Conservation (phyloP, 2,113 vertebrate species). For the Redunca redunca region DNA sequence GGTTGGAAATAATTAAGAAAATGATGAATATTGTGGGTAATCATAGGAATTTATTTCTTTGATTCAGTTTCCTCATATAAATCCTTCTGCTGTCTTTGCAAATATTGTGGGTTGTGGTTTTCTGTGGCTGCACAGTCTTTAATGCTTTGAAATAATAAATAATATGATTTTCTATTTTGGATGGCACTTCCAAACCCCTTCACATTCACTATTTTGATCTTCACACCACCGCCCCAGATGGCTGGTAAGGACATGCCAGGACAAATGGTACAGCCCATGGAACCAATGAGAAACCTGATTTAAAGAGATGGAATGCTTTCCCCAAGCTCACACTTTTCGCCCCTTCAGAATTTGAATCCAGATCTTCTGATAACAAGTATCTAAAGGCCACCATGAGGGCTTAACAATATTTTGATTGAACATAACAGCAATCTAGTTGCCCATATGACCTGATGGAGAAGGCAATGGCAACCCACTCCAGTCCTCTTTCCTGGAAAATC, state of each 20-base stretch:
- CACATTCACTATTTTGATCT: neutral
- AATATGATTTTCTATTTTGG: neutral
- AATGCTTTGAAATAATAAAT: neutral
- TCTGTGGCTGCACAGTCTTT: neutral
- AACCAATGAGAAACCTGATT: neutral
- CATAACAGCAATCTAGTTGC: neutral
- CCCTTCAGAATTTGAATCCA: neutral
- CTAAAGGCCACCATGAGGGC: neutral
- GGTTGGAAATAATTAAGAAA: neutral
- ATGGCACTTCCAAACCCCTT: neutral
- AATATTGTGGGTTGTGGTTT: neutral
- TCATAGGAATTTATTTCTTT: neutral
- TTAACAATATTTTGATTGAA: neutral
- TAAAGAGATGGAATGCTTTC: neutral
- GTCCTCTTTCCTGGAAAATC: too few relatives aligned
- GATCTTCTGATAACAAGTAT: neutral
- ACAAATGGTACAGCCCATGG: rapidly evolving
- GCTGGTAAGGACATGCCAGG: neutral
- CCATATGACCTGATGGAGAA: neutral
- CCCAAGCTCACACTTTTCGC: neutral
- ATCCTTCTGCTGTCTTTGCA: neutral
- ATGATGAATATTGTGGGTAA: neutral
- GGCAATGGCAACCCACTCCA: too few relatives aligned
- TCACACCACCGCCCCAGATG: neutral
- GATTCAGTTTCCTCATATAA: neutral